A percentile compares a stretch with the other conserved stretches of the same genome.
phyloP scores from a whole-genome alignment of 2,797 vertebrate genomes.

The Diceros bicornis region DNA sequence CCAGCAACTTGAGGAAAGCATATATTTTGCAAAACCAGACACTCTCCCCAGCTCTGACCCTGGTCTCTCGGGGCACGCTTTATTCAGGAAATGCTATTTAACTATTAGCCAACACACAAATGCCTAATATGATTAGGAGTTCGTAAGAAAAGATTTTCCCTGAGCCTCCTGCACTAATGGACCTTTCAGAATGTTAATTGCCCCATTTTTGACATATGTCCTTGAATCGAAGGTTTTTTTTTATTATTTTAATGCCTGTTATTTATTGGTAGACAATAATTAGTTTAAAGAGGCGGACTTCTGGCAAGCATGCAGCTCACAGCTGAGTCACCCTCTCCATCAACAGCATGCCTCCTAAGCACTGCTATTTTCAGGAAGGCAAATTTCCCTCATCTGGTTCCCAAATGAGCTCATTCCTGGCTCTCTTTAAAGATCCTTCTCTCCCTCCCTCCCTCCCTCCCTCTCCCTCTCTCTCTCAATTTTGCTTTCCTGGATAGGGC shows the following conservation, averaged over 20 bases:
- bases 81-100: neutral
- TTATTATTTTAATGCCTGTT: neutral
- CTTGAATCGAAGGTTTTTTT: constrained; percentile 1
- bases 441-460: neutral
- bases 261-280: neutral
- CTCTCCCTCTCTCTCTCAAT: neutral
- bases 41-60: neutral
- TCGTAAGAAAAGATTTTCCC: neutral
- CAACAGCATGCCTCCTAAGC: accelerated
- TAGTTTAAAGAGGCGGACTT: neutral
- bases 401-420: neutral
- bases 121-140: constrained; percentile 34
- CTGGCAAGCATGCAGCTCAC: neutral
- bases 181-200: constrained; percentile 54
- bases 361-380: neutral
- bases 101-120: neutral
- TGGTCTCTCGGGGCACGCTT: neutral
- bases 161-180: neutral
- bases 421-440: neutral
- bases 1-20: neutral
- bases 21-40: neutral
- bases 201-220: constrained; percentile 35
- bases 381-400: neutral
- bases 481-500: neutral
- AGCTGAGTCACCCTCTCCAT: neutral